Evolutionary conservation across 2,113 vertebrate species (phyloP), one percentile per base, ranked within the genome.

Genomic region (Urocitellus parryii): DNA sequence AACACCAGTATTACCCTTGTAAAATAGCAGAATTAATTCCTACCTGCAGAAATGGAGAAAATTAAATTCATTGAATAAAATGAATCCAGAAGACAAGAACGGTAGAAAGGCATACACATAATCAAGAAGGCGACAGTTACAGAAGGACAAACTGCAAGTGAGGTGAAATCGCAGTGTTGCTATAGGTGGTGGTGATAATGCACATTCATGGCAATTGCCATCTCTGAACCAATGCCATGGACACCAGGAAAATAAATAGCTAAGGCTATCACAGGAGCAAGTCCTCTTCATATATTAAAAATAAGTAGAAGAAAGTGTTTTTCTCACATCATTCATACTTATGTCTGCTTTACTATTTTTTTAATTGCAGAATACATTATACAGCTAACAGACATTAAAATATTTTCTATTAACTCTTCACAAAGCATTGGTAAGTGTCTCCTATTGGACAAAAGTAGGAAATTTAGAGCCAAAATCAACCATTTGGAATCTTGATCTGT

Each of bases 231-330:
- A 77, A 18, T n/a, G 27, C 11, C 42, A 2, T 61, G 51, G 88
- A n/a, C 4, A 61, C 2, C 7, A 77, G 73, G 76, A 92, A 68
- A 80, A 70, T 37, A 77, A 90, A 4, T 17, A 14, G 72, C 27
- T 29, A 90, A 78, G 48, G 65, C 61, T 83, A 42, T 27, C 11
- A 34, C 32, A 74, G 65, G 10, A 83, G 53, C 39, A 53, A 34
- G 8, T 79, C 94, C 22, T 80, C 63, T 51, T 84, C 39, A 37
- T 65, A 45, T 61, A 93, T 94, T 56, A 83, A 95, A 91, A 93
- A 86, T 91, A 94, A 87, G 22, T 37, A 74, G 29, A 93, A 58
- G 32, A 53, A 93, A 91, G 8, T 25, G 7, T 24, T 1, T 94
- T 89, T 27, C 42, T 73, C 13, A 63, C 42, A 85, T 32, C 11